Base-by-base conservation (phyloP, 2,797 vertebrate genomes). In the Numenius phaeopus region DNA sequence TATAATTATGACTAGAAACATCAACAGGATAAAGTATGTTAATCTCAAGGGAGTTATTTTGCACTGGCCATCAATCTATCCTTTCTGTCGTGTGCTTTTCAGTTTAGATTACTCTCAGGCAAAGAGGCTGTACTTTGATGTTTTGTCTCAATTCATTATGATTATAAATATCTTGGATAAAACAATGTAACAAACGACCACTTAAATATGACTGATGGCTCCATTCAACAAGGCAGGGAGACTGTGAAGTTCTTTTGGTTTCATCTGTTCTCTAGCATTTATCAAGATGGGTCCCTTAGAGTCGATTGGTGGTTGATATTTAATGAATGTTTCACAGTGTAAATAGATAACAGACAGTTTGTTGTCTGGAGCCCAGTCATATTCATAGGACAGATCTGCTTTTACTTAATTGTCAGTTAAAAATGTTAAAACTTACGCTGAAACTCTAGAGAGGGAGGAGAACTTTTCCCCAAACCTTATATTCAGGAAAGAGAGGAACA, bases 131-230 rank as follows among this genome's bases (percentile, higher is more conserved):
- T 64, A 59, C 49, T 93, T 89, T 57, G 61, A 76, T 84, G 71
- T 40, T 96, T 97, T 95, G 66, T 94, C 83, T 94, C 81, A 91
- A 86, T 89, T 92, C 37, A 90, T 96, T 96, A 89, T 84, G 50
- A 90, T 96, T 96, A 83, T 89, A 94, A 93, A 95, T 95, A 91
- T 52, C 52, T 67, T 65, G 72, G n/a, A 82, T 96, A 73, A 95
- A 95, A 80, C 46, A 78, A 4, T 50, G 24, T 87, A 95, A 94
- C 75, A 90, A 94, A 88, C 2, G 27, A 67, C 83, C 71, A 47
- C 75, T 92, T 96, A 92, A 90, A 96, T 95, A 89, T 94, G 90
- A 97, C 76, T 84, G 58, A 92, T 96, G 44, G 19, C 62, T 59
- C 3, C 11, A 40, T 91, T 78, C 82, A 71, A 27, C 69, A 83